These are phyloP conservation scores for Teleogryllus occipitalis DNA, from an alignment of 1,140 invertebrate genomes.

Conservation along the genomic window DNA sequence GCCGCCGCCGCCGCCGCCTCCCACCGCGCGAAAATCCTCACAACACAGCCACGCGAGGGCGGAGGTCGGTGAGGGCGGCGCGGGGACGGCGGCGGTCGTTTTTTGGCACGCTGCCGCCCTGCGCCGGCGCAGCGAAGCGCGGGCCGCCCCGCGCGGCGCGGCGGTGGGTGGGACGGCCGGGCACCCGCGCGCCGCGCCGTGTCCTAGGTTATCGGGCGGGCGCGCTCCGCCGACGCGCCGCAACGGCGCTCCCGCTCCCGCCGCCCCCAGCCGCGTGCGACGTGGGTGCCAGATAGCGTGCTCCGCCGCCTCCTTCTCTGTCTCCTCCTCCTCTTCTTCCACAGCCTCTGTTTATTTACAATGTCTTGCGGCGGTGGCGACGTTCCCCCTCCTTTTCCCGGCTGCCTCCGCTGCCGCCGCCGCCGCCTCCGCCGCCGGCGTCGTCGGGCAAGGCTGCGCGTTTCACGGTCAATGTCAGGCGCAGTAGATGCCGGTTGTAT, in stretches of 20 bases:
- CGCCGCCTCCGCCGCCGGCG: neutral
- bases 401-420: neutral
- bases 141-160: neutral
- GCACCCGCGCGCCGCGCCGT: conserved; percentile 9
- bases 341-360: neutral
- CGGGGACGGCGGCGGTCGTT: conserved; percentile 3
- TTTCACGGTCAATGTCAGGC: conserved; percentile 24
- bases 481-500: neutral
- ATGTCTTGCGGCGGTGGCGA: neutral
- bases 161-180: neutral
- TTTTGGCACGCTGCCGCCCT: conserved; percentile 11
- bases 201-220: conserved; percentile 31
- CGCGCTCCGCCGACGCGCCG: conserved; percentile 33
- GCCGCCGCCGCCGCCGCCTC: neutral
- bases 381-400: neutral
- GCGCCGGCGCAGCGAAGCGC: too few species aligned
- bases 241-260: neutral
- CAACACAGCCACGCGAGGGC: too few species aligned
- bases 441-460: neutral
- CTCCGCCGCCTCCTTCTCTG: neutral
- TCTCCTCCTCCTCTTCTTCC: too few species aligned
- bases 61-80: too few species aligned
- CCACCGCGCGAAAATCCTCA: neutral
- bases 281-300: too few species aligned
- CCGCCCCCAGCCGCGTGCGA: neutral